Evolutionary conservation across 2,888 invertebrate species (phyloP).

Genomic region (Lasius platythorax): DNA sequence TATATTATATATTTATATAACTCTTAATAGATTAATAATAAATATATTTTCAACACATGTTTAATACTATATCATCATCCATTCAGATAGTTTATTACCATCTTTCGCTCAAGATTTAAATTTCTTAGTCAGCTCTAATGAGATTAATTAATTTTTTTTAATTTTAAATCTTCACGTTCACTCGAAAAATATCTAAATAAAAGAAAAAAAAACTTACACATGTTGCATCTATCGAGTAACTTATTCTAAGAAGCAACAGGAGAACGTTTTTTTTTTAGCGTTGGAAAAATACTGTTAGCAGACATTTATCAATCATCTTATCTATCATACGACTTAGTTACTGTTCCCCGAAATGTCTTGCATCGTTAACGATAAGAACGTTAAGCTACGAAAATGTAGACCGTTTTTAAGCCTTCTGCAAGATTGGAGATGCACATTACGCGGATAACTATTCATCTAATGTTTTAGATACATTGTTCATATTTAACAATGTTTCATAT

Average conservation of each 20-base stretch:
- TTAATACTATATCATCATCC: background rate
- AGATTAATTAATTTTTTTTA: background rate
- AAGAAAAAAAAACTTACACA: background rate
- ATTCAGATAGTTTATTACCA: background rate
- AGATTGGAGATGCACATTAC: background rate
- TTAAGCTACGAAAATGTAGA: background rate
- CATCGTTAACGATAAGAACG: background rate
- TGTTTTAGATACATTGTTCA: background rate
- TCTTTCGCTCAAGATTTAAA: background rate
- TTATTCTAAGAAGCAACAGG: background rate
- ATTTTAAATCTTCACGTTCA: background rate
- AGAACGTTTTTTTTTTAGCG: background rate
- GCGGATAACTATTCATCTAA: background rate
- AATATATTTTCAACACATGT: background rate
- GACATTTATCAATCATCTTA: background rate
- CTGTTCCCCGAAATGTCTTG: background rate
- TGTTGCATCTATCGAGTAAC: background rate
- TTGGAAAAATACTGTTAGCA: background rate
- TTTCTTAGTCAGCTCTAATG: background rate
- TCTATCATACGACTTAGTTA: constrained; percentile 1
- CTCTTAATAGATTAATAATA: background rate
- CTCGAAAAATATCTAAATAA: background rate
- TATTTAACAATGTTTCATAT: background rate
- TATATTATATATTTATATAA: background rate
- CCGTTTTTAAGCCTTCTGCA: background rate